These are phyloP conservation scores for Cromileptes altivelis DNA, from an alignment of 2,113 vertebrate species.

Conservation along the genomic window DNA sequence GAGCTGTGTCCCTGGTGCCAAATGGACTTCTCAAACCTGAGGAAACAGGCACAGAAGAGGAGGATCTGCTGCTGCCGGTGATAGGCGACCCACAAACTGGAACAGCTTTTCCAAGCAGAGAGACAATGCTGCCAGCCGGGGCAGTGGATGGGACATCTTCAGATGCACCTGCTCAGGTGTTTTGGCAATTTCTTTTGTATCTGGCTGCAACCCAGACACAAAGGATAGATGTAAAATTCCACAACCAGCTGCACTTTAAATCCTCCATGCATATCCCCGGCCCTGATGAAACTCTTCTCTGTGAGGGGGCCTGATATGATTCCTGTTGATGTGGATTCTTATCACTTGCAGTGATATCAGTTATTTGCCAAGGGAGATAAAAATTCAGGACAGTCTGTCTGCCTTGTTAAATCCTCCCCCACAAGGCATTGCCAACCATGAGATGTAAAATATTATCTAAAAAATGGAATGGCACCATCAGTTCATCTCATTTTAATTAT, in stretches of 20 bases:
- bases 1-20: constrained; percentile 13
- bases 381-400: constrained; percentile 12
- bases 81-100: constrained; percentile 26
- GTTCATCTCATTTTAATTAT: constrained; percentile 52
- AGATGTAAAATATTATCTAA: constrained; percentile 69
- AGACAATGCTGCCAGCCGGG: constrained; percentile 20
- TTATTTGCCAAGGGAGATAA: constrained; percentile 29
- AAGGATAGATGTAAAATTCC: constrained; percentile 70
- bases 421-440: constrained; percentile 53
- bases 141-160: constrained; percentile 28
- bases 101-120: constrained; percentile 21
- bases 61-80: background rate
- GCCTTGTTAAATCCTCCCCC: constrained; percentile 17
- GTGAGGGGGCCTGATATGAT: constrained; percentile 56
- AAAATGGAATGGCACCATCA: constrained; percentile 54
- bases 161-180: constrained; percentile 31
- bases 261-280: constrained; percentile 46
- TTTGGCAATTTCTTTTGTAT: constrained; percentile 28
- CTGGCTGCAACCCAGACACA: constrained; percentile 54
- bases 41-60: constrained; percentile 30
- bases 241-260: constrained; percentile 83
- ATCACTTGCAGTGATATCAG: constrained; percentile 35
- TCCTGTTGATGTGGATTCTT: constrained; percentile 58
- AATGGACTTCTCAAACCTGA: constrained; percentile 43
- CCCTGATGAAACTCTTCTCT: constrained; percentile 49